phyloP scores from a whole-genome alignment of 1,140 invertebrate genomes.

The Ruditapes philippinarum region DNA sequence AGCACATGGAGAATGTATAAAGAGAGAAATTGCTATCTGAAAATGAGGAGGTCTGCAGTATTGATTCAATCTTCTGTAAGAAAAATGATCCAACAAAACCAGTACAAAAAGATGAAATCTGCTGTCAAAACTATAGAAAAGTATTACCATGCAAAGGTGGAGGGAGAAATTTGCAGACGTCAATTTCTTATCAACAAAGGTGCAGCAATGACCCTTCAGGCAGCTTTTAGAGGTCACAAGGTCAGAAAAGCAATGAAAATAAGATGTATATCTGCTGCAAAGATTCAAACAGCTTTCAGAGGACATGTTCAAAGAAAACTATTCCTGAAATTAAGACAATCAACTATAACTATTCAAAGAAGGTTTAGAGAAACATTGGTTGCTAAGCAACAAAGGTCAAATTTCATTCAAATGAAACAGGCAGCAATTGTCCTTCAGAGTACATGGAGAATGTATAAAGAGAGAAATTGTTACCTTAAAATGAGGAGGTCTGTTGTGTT shows the following conservation, averaged over 20 bases:
- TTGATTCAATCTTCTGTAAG: constrained; percentile 66
- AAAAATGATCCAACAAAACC: constrained; percentile 46
- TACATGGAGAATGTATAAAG: background rate
- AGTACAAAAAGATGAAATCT: constrained; percentile 59
- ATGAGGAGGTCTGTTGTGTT: constrained; percentile 48
- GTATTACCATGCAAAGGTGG: constrained; percentile 21
- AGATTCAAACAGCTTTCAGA: constrained; percentile 72
- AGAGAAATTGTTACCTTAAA: constrained; percentile 23
- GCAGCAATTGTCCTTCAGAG: constrained; percentile 65
- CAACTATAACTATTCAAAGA: constrained; percentile 69
- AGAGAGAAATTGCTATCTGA: constrained; percentile 20
- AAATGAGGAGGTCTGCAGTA: constrained; percentile 45
- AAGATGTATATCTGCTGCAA: background rate
- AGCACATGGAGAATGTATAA: constrained; percentile 5
- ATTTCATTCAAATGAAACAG: constrained; percentile 40
- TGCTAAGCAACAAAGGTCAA: constrained; percentile 6
- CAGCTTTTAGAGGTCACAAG: constrained; percentile 49
- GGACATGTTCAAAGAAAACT: constrained; percentile 5
- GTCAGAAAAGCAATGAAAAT: constrained; percentile 12
- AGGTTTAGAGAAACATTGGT: constrained; percentile 20
- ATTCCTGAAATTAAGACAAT: constrained; percentile 55
- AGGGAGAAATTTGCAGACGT: background rate
- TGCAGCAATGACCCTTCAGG: constrained; percentile 67
- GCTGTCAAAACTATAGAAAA: constrained; percentile 68
- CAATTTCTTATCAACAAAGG: constrained; percentile 15